phyloP scores from a whole-genome alignment of 2,113 vertebrate genomes.

The Glaucomys volans region DNA sequence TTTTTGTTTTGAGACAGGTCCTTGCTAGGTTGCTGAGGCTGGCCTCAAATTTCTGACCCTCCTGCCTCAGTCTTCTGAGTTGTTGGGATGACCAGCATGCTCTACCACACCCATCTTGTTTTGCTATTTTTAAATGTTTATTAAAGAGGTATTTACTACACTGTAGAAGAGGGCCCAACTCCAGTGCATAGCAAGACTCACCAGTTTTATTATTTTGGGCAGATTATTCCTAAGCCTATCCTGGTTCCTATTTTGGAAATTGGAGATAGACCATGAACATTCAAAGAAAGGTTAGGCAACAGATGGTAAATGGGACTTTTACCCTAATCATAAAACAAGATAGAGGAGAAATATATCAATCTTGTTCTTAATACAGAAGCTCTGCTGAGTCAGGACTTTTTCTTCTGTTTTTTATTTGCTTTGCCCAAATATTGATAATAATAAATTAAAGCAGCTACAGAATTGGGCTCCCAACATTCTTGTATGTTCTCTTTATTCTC shows the following conservation, averaged over 20 bases:
- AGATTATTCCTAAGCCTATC: constrained; percentile 1
- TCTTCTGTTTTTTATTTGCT: constrained; percentile 17
- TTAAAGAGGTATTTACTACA: not conserved
- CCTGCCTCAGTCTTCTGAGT: too few species aligned
- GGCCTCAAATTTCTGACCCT: too few species aligned
- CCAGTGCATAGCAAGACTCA: not conserved
- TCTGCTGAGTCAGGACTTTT: not conserved
- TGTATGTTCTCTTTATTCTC: constrained; percentile 10
- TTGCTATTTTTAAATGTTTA: constrained; percentile 23
- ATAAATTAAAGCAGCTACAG: constrained; percentile 5
- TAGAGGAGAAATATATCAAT: not conserved
- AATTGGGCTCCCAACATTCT: not conserved
- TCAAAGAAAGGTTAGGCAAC: constrained; percentile 18
- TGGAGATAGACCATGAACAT: not conserved
- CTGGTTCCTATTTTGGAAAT: constrained; percentile 12
- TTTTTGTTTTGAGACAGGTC: too few species aligned
- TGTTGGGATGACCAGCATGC: too few species aligned
- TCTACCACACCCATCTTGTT: not conserved
- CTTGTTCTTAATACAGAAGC: not conserved
- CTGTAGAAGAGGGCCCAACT: not conserved
- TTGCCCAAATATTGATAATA: not conserved
- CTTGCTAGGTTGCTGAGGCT: too few species aligned
- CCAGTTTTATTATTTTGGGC: not conserved
- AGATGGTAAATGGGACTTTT: not conserved
- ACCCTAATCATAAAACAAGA: not conserved